Conservation (phyloP, 2,888 invertebrate genomes). For the Xanthorhoe designata region DNA sequence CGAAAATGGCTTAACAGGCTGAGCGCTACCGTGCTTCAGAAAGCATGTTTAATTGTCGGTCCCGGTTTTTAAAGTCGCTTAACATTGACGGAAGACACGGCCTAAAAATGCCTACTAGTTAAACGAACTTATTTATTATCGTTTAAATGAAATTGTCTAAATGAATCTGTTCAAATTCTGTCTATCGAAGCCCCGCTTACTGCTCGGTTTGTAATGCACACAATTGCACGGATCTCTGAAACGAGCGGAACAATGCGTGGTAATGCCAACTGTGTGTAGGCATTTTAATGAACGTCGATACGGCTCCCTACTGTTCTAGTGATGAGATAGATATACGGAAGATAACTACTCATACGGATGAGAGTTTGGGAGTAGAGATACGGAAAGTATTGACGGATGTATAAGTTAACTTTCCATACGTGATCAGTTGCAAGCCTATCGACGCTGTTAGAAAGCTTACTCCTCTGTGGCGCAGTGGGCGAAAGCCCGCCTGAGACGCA, state of each 20-base stretch:
- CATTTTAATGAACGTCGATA: conserved; percentile 48
- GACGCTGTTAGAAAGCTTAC: no score
- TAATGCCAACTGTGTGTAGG: conserved; percentile 43
- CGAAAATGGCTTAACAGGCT: no score
- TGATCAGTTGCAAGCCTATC: no score
- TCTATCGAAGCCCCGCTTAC: background rate
- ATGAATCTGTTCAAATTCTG: background rate
- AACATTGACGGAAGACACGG: no score
- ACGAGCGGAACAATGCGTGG: conserved; percentile 30
- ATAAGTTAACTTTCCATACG: no score
- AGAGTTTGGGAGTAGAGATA: background rate
- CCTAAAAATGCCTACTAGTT: no score
- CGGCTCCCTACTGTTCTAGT: conserved; percentile 30
- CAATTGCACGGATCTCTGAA: conserved; percentile 25
- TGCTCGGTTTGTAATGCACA: conserved; percentile 8
- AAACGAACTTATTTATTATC: no score
- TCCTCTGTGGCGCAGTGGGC: no score
- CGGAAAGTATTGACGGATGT: background rate
- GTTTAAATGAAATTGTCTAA: background rate
- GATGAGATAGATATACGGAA: conserved; percentile 16
- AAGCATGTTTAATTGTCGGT: no score
- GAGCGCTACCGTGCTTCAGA: no score
- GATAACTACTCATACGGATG: conserved; percentile 1
- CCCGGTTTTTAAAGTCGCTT: no score
- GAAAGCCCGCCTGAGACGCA: no score